These are phyloP conservation scores for Cetonia aurata DNA, from an alignment of 2,888 invertebrate species.

Conservation along the genomic window DNA sequence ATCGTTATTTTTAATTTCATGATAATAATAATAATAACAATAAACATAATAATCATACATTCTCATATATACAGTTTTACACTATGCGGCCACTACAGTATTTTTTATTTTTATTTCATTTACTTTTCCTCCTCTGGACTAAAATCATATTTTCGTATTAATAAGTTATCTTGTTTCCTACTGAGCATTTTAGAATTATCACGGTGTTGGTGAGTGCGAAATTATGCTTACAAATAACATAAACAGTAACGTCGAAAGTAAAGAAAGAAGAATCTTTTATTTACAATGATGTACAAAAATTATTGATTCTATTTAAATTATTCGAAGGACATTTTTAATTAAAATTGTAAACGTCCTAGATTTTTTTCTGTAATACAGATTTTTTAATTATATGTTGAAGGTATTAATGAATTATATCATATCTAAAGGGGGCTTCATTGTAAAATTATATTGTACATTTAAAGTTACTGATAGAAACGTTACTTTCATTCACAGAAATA, in stretches of 20 bases:
- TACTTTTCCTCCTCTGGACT: constrained; percentile 54
- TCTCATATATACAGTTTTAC: constrained; percentile 60
- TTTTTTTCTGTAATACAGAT: too few species aligned
- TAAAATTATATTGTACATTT: too few species aligned
- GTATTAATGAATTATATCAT: too few species aligned
- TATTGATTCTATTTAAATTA: too few species aligned
- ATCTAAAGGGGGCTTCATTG: too few species aligned
- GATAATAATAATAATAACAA: not conserved
- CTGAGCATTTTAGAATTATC: constrained; percentile 67
- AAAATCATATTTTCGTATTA: constrained; percentile 49
- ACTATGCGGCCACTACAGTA: constrained; percentile 59
- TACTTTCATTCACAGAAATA: too few species aligned
- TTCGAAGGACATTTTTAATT: too few species aligned
- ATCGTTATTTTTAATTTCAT: constrained; percentile 36
- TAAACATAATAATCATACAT: constrained; percentile 45
- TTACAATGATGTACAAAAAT: constrained; percentile 23
- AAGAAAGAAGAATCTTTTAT: constrained; percentile 16
- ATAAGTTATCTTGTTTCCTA: constrained; percentile 52
- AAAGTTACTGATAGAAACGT: too few species aligned
- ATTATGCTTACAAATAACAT: constrained; percentile 7
- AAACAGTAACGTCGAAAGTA: constrained; percentile 10
- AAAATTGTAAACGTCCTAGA: too few species aligned
- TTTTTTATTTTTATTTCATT: constrained; percentile 46
- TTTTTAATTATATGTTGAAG: too few species aligned
- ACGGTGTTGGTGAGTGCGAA: constrained; percentile 50